These are phyloP conservation scores for Galemys pyrenaicus DNA, from an alignment of 2,113 vertebrate species.

Conservation along the genomic window DNA sequence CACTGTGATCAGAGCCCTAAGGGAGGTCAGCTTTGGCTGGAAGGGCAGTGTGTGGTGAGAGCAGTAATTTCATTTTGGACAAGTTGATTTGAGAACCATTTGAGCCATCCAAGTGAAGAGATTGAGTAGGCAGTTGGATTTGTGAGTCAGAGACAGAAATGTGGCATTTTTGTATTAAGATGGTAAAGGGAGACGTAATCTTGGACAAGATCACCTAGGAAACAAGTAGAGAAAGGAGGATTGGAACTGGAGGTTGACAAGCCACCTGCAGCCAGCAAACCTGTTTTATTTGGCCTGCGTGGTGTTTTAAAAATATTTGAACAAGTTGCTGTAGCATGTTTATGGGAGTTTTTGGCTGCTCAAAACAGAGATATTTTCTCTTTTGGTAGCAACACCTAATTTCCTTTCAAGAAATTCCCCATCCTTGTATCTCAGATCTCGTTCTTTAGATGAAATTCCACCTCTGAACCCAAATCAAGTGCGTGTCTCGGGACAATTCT, in stretches of 20 bases:
- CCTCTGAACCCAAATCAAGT: not conserved
- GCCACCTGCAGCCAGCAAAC: slow-evolving; percentile 43
- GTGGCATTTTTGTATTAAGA: slow-evolving; percentile 34
- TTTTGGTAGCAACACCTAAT: slow-evolving; percentile 34
- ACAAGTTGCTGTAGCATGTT: slow-evolving; percentile 48
- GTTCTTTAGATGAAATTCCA: not conserved
- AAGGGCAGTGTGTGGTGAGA: not conserved
- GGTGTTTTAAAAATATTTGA: slow-evolving; percentile 73
- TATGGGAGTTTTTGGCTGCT: slow-evolving; percentile 51
- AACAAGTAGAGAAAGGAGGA: slow-evolving; percentile 30
- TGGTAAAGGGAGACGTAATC: slow-evolving; percentile 17
- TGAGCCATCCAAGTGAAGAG: slow-evolving; percentile 57
- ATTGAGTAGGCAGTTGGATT: slow-evolving; percentile 68
- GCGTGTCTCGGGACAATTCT: not conserved
- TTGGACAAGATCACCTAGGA: slow-evolving; percentile 62
- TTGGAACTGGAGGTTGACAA: slow-evolving; percentile 42
- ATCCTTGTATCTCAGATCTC: not conserved
- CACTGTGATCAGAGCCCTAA: not conserved
- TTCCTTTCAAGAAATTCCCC: slow-evolving; percentile 29
- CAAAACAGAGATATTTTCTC: slow-evolving; percentile 38
- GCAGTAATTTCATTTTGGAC: slow-evolving; percentile 56
- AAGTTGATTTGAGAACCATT: slow-evolving; percentile 49
- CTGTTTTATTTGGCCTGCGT: slow-evolving; percentile 61
- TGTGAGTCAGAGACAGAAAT: slow-evolving; percentile 73
- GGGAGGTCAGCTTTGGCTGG: not conserved